These are phyloP conservation scores for Musca domestica DNA, from an alignment of 1,140 invertebrate species.

Conservation along the genomic window DNA sequence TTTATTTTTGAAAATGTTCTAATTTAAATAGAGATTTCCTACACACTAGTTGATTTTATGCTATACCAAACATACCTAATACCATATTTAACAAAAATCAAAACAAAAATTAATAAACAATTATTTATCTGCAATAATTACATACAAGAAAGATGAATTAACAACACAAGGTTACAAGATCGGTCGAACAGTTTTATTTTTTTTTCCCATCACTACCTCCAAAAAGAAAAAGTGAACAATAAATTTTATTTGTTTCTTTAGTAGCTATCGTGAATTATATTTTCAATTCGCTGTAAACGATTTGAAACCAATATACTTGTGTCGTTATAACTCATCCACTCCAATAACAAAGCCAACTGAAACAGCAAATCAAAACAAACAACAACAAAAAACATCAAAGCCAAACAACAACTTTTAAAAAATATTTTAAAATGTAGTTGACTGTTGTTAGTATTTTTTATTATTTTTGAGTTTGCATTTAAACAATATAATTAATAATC, in stretches of 20 bases:
- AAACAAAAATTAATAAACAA: neutral
- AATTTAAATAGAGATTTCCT: slow-evolving; percentile 16
- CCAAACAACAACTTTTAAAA: neutral
- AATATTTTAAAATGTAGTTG: slow-evolving; percentile 15
- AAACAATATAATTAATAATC: slow-evolving; percentile 13
- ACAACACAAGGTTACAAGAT: too few species aligned
- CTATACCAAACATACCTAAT: slow-evolving; percentile 5
- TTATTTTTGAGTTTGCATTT: slow-evolving; percentile 15
- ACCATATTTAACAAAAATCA: slow-evolving; percentile 12
- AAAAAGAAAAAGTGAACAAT: too few species aligned
- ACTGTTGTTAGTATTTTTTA: slow-evolving; percentile 24
- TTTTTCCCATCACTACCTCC: too few species aligned
- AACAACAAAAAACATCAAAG: neutral
- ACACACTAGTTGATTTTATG: slow-evolving; percentile 20
- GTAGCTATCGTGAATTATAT: too few species aligned
- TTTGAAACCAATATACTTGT: too few species aligned
- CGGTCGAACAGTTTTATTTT: too few species aligned
- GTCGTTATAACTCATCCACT: neutral
- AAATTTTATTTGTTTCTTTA: too few species aligned
- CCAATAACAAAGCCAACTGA: neutral
- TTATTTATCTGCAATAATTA: slow-evolving; percentile 10
- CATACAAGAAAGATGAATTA: neutral
- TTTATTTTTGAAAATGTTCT: slow-evolving; percentile 8
- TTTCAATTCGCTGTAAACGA: too few species aligned
- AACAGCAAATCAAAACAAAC: neutral